Conservation (phyloP, 2,888 invertebrate genomes). For the Ichneumon xanthorius region DNA sequence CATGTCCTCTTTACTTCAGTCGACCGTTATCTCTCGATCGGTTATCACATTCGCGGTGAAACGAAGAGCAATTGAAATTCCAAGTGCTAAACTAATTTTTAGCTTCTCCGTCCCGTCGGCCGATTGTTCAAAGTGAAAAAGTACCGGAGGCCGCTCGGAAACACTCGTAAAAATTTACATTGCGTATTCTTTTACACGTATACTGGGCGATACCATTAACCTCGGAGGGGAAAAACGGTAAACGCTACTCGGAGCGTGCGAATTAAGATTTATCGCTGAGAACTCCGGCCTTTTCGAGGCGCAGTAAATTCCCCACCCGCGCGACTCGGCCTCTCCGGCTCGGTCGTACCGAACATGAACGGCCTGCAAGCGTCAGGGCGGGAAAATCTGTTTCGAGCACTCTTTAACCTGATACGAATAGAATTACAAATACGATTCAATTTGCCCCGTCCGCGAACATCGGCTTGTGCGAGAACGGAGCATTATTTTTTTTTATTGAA, state of each 20-base stretch:
- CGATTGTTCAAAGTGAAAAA: no score
- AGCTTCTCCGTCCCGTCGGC: no score
- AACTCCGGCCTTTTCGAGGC: conserved; percentile 5
- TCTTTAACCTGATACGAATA: neutral
- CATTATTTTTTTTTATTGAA: no score
- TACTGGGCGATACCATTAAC: neutral
- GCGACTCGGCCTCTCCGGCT: neutral
- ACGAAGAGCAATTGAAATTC: no score
- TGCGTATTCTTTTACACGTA: neutral
- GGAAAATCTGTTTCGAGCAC: neutral
- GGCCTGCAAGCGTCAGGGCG: neutral
- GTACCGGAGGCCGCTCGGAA: neutral
- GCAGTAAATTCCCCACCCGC: neutral
- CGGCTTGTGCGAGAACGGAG: no score
- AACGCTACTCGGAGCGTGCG: neutral
- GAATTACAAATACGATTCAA: conserved; percentile 2
- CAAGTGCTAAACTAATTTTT: no score
- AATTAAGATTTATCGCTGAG: conserved; percentile 13
- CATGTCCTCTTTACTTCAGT: no score
- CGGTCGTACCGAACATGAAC: neutral
- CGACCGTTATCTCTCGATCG: no score
- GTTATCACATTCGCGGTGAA: no score
- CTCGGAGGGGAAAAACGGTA: neutral
- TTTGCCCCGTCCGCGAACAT: neutral
- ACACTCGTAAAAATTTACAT: neutral